Evolutionary conservation across 2,797 vertebrate genomes (phyloP).

Genomic region (Poecilia velifera): DNA sequence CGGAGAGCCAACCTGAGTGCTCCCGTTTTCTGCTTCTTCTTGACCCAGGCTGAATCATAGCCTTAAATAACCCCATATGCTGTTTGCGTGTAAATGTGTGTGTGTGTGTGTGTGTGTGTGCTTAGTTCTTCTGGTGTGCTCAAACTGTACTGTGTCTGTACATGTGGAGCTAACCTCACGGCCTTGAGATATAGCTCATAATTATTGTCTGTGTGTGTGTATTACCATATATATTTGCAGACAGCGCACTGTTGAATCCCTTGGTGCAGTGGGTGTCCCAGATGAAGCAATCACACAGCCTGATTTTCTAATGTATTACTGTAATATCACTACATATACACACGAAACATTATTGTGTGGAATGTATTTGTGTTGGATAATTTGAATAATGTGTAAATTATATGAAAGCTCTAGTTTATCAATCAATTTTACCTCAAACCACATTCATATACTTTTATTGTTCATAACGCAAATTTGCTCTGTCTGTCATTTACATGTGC

Average conservation of each 20-base stretch:
- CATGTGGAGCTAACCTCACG: conserved; percentile 40
- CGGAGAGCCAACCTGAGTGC: conserved; percentile 21
- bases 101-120: conserved; percentile 8
- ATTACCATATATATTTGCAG: conserved; percentile 41
- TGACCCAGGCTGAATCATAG: conserved; percentile 27
- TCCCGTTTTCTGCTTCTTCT: conserved; percentile 26
- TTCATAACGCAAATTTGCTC: not conserved
- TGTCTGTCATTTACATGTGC: not conserved
- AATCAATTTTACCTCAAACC: conserved; percentile 2
- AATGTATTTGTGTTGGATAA: conserved; percentile 19
- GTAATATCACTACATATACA: conserved; percentile 41
- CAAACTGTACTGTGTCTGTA: conserved; percentile 28
- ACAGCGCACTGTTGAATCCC: conserved; percentile 45
- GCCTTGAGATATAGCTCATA: conserved; percentile 34
- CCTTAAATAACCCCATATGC: conserved; percentile 7
- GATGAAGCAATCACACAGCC: conserved; percentile 44
- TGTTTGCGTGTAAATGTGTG: conserved; percentile 13
- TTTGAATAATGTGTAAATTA: conserved; percentile 26
- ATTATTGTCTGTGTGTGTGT: conserved; percentile 24
- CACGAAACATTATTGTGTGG: not conserved
- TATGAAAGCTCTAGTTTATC: conserved; percentile 18
- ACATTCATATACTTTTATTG: not conserved
- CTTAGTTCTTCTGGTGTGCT: conserved; percentile 32
- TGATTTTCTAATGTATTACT: conserved; percentile 51
- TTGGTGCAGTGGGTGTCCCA: conserved; percentile 38